Evolutionary conservation across 2,888 invertebrate genomes (phyloP).

Genomic region (Chymomyza caudatula): DNA sequence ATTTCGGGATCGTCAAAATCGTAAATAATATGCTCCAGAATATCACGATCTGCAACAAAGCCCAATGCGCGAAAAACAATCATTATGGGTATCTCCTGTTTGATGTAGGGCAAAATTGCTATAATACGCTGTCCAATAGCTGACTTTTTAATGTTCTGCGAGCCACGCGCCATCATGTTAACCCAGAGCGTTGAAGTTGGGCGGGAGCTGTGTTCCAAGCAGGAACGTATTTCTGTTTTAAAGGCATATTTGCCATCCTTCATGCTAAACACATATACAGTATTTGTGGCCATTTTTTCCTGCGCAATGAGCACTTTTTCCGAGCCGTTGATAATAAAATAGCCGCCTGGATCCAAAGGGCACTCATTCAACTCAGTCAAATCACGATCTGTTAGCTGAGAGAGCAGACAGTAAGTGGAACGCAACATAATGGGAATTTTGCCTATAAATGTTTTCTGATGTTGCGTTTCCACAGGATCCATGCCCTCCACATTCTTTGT

Average conservation of each 20-base stretch:
- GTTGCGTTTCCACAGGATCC: conserved; percentile 90
- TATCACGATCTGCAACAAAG: conserved; percentile 99
- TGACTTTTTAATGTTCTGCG: conserved; percentile 98
- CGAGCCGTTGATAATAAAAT: conserved; percentile 99
- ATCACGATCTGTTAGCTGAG: conserved; percentile 98
- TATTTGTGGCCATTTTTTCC: conserved; percentile 99
- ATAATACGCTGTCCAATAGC: conserved; percentile 99
- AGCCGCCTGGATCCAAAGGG: conserved; percentile 99
- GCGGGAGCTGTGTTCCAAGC: conserved; percentile 93
- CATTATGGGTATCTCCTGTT: conserved; percentile 99
- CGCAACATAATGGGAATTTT: conserved; percentile 99
- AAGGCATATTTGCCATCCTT: conserved; percentile 99
- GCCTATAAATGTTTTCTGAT: conserved; percentile 86
- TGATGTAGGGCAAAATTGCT: conserved; percentile 98
- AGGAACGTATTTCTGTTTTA: conserved; percentile 98
- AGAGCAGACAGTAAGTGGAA: conserved; percentile 97
- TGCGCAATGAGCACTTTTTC: conserved; percentile 99
- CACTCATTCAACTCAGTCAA: conserved; percentile 99
- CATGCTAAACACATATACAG: conserved; percentile 99
- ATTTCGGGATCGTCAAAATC: conserved; percentile 99
- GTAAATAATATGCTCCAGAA: conserved; percentile 99
- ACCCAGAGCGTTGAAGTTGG: conserved; percentile 99
- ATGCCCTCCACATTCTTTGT: conserved; percentile 94
- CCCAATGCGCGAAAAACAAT: conserved; percentile 99
- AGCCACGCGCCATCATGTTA: conserved; percentile 99